These are phyloP conservation scores for Conomelus anceps DNA, from an alignment of 2,888 invertebrate genomes.

Conservation along the genomic window DNA sequence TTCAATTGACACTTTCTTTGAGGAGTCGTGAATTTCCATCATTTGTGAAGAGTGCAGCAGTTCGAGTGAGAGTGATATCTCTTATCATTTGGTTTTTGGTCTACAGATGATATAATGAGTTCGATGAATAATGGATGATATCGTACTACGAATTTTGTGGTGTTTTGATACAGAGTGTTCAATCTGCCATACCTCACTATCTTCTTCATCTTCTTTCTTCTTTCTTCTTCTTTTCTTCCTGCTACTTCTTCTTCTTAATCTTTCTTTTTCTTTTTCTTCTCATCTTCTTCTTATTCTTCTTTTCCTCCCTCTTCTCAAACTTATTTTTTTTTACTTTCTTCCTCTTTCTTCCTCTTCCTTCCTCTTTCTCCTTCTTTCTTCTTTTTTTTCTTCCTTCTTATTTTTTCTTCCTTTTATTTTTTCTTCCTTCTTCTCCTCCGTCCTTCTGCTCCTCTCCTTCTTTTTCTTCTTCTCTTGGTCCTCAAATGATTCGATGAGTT, in stretches of 20 bases:
- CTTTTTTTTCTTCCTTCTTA: not conserved
- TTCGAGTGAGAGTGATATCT: too few relatives aligned
- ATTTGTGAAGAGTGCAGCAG: too few relatives aligned
- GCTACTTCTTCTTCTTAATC: not conserved
- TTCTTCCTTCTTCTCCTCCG: not conserved
- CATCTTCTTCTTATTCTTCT: not conserved
- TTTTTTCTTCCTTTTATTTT: not conserved
- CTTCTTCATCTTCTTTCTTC: not conserved
- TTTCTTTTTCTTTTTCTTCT: not conserved
- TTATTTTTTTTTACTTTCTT: not conserved
- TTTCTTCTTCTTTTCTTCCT: not conserved
- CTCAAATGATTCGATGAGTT: not conserved
- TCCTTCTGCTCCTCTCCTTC: not conserved
- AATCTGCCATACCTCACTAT: too few relatives aligned
- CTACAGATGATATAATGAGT: too few relatives aligned
- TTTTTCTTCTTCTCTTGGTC: not conserved
- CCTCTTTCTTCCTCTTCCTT: not conserved
- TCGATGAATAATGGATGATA: too few relatives aligned
- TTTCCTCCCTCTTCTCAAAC: not conserved
- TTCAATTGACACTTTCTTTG: too few relatives aligned
- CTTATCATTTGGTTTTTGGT: too few relatives aligned
- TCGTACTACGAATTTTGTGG: too few relatives aligned
- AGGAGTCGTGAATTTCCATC: too few relatives aligned
- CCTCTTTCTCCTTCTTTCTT: not conserved
- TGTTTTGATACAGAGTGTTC: too few relatives aligned